Conservation (phyloP, 2,888 invertebrate species). For the Cosmia trapezina region DNA sequence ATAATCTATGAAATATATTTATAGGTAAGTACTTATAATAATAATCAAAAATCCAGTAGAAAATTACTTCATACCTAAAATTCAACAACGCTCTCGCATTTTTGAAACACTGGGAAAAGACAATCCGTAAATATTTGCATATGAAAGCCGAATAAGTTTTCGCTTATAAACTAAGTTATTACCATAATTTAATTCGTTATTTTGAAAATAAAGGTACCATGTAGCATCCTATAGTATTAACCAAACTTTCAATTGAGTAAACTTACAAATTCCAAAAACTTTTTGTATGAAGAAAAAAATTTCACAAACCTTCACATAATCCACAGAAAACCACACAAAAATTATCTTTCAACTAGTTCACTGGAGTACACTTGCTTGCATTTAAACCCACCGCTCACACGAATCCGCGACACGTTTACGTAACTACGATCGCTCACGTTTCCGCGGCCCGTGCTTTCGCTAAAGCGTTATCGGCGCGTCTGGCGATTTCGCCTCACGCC, state of each 20-base stretch:
- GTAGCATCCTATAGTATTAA: conserved; percentile 48
- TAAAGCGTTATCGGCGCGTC: conserved; percentile 83
- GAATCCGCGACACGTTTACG: conserved; percentile 72
- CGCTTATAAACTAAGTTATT: conserved; percentile 60
- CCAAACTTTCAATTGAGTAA: conserved; percentile 27
- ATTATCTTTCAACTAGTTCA: conserved; percentile 64
- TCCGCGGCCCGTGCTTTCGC: conserved; percentile 82
- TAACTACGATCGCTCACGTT: conserved; percentile 68
- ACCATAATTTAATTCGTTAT: conserved; percentile 73
- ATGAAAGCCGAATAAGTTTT: conserved; percentile 68
- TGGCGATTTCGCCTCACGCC: conserved; percentile 76
- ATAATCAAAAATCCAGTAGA: background rate
- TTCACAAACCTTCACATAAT: conserved; percentile 77
- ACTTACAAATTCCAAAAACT: conserved; percentile 48
- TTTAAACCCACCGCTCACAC: conserved; percentile 58
- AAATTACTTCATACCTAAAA: background rate
- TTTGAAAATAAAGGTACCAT: conserved; percentile 51
- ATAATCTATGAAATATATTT: no score
- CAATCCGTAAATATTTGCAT: background rate
- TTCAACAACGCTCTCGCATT: background rate
- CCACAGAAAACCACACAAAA: conserved; percentile 67
- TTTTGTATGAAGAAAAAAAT: conserved; percentile 27
- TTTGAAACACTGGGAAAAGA: background rate
- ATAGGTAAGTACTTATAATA: background rate
- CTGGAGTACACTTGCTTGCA: conserved; percentile 59